phyloP scores from a whole-genome alignment of 1,140 invertebrate species.

The Ooceraea biroi region DNA sequence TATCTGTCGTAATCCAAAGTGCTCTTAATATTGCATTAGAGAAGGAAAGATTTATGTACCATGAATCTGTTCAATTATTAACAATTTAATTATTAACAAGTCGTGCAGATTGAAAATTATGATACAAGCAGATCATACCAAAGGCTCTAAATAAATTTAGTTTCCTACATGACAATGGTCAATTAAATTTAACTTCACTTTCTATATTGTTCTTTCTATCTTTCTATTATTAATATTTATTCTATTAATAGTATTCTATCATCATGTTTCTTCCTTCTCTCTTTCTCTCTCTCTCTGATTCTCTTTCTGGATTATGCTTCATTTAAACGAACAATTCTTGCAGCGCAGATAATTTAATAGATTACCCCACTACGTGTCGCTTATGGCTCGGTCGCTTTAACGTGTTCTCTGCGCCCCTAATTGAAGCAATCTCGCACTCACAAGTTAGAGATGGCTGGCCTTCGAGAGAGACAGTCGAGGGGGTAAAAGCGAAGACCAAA shows the following conservation, averaged over 20 bases:
- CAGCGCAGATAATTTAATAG: slow-evolving; percentile 25
- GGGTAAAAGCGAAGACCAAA: slow-evolving; percentile 49
- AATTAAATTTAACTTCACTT: no score
- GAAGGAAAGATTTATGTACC: neutral
- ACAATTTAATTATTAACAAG: neutral
- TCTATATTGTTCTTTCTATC: neutral
- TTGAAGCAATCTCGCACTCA: slow-evolving; percentile 45
- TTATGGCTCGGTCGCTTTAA: slow-evolving; percentile 45
- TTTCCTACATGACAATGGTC: neutral
- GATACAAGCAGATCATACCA: neutral
- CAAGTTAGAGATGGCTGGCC: slow-evolving; percentile 39
- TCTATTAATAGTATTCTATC: neutral
- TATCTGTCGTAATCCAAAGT: slow-evolving; percentile 20
- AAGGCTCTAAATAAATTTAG: slow-evolving; percentile 8
- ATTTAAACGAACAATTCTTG: slow-evolving; percentile 19
- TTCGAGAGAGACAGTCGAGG: slow-evolving; percentile 9
- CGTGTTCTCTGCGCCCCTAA: slow-evolving; percentile 17
- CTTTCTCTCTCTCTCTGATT: neutral
- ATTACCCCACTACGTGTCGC: slow-evolving; percentile 29
- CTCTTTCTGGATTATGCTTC: neutral
- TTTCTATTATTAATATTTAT: neutral
- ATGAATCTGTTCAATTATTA: no score
- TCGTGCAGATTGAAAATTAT: neutral
- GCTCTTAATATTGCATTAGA: slow-evolving; percentile 10
- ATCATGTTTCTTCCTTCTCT: no score